Percentiles rank a stretch among this genome's conserved stretches.
phyloP scores from a whole-genome alignment of 2,888 invertebrate genomes.

The Gastracanthus pulcherrimus region DNA sequence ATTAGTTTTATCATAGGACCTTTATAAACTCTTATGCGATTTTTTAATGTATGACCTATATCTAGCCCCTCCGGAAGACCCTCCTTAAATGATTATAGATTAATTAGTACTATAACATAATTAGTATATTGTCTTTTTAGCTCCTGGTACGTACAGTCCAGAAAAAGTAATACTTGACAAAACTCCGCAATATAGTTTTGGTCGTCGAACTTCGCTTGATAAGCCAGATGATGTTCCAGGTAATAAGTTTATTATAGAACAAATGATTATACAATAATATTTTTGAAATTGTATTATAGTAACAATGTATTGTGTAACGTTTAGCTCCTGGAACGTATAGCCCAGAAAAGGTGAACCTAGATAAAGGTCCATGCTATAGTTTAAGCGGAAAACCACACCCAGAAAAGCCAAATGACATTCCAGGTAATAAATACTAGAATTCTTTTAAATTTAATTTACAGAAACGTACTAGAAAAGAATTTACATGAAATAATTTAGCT shows the following conservation, averaged over 20 bases:
- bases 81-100: too few relatives aligned
- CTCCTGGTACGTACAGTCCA: conserved; percentile 68
- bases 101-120: not conserved
- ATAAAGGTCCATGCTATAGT: conserved; percentile 66
- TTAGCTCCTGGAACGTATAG: conserved; percentile 69
- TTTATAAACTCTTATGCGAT: too few relatives aligned
- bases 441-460: not conserved
- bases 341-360: conserved; percentile 70
- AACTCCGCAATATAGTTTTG: conserved; percentile 84
- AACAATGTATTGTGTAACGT: not conserved
- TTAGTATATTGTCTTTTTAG: conserved; percentile 46
- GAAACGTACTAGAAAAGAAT: not conserved
- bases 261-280: too few relatives aligned
- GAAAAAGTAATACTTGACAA: conserved; percentile 82
- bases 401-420: conserved; percentile 61
- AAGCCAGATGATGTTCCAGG: conserved; percentile 78
- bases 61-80: too few relatives aligned
- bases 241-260: conserved; percentile 35
- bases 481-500: conserved; percentile 47
- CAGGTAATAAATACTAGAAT: conserved; percentile 50
- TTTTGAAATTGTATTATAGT: not conserved
- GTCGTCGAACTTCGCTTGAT: conserved; percentile 78
- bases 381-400: conserved; percentile 62
- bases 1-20: too few relatives aligned
- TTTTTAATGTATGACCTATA: too few relatives aligned